phyloP scores from a whole-genome alignment of 2,888 invertebrate species.

The Tipula vernalis region DNA sequence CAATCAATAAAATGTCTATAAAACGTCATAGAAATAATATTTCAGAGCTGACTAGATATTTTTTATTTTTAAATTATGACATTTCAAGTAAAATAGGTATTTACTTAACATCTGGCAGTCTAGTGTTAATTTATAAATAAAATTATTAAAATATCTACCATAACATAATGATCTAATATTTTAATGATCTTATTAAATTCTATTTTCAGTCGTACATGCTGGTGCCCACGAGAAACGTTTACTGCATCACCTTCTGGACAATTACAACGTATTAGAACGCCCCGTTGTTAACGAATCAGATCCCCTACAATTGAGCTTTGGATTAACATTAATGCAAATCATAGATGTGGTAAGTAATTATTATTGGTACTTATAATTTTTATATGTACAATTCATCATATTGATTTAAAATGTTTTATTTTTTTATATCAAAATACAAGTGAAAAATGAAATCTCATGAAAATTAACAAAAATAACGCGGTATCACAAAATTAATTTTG shows the following conservation, averaged over 20 bases:
- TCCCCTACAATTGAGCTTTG: constrained; percentile 87
- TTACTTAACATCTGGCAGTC: too few relatives aligned
- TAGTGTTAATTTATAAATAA: too few relatives aligned
- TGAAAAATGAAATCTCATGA: background rate
- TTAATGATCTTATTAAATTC: background rate
- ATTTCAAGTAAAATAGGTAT: too few relatives aligned
- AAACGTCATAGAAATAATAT: too few relatives aligned
- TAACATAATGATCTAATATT: too few relatives aligned
- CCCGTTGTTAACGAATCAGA: constrained; percentile 94
- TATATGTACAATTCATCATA: background rate
- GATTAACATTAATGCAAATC: constrained; percentile 93
- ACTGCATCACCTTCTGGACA: constrained; percentile 77
- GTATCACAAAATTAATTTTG: background rate
- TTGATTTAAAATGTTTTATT: background rate
- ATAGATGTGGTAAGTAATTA: constrained; percentile 79
- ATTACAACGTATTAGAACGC: constrained; percentile 88
- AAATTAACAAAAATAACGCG: background rate
- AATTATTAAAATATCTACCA: too few relatives aligned
- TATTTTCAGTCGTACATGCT: constrained; percentile 58
- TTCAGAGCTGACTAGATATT: too few relatives aligned
- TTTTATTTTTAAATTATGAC: too few relatives aligned
- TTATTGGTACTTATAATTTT: background rate
- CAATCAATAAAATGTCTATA: too few relatives aligned
- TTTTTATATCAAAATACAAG: background rate
- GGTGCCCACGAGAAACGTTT: constrained; percentile 86